phyloP scores from a whole-genome alignment of 2,113 vertebrate species.

The Hiodon alosoides region DNA sequence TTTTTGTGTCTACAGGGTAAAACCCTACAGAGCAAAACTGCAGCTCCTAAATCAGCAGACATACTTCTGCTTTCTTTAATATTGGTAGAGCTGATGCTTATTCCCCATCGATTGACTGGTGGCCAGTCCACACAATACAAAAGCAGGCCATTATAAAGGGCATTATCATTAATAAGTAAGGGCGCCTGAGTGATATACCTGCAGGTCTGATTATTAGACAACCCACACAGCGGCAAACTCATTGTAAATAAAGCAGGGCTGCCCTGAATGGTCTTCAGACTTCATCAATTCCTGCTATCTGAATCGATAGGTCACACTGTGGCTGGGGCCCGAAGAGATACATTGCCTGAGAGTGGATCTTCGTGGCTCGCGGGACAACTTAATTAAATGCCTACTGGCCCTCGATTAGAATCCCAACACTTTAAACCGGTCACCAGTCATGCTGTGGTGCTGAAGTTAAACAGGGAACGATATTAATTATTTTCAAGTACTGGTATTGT shows the following conservation, averaged over 20 bases:
- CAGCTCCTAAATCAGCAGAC: too few relatives aligned
- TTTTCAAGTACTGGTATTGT: background rate
- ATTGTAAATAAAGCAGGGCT: background rate
- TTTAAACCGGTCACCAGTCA: background rate
- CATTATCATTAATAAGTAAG: background rate
- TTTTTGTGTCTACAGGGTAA: too few relatives aligned
- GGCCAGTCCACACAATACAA: too few relatives aligned
- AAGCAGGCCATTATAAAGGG: background rate
- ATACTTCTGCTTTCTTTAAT: too few relatives aligned
- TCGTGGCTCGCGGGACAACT: too few relatives aligned
- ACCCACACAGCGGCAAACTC: background rate
- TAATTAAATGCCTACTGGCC: background rate
- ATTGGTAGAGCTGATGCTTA: too few relatives aligned
- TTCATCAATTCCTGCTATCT: background rate
- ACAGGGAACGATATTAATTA: background rate
- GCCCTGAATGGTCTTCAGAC: background rate
- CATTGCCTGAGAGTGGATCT: too few relatives aligned
- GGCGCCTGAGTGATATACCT: background rate
- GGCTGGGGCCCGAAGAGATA: background rate
- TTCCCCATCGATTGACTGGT: too few relatives aligned
- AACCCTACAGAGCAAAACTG: too few relatives aligned
- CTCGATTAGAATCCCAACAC: background rate
- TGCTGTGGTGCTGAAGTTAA: background rate
- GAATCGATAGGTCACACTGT: background rate
- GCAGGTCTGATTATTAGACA: background rate